Evolutionary conservation across 2,113 vertebrate genomes (phyloP), one percentile per base, ranked within the genome.

Genomic region (Elephantulus edwardii): DNA sequence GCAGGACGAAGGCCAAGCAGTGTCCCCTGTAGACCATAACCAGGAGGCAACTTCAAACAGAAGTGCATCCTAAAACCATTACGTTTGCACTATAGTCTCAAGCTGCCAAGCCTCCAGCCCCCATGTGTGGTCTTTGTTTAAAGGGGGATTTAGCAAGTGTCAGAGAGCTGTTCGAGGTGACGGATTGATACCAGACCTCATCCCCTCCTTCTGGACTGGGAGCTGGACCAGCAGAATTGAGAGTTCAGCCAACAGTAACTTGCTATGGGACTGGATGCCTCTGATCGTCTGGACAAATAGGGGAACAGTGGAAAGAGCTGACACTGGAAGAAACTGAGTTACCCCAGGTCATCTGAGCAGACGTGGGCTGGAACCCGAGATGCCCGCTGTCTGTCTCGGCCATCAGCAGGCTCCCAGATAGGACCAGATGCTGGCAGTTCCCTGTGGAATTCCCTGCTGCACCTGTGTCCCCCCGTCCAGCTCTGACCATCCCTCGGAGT

Each of bases 191-290:
- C 35, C 81, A 40, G 19, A 24, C 19, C 0, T 0, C 7, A 24
- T 11, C 46, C 72, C 30, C 30, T 38, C 24, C 35, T 30, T 16
- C 26, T 1, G 66, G 17, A 6, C n/a, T 9, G n/a, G 64, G 64
- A 38, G 1, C 20, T 17, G 35, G n/a, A 8, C 64, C 35, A 38
- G 64, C 17, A 68, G n/a, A 20, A 20, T 6, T 6, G 1, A 3
- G 44, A 35, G 5, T 2, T 8, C 17, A 22, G 2, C 16, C 8
- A 22, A 2, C 0, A 6, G 48, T 8, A 2, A 14, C 22, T 42
- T 60, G 13, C 54, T 0, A 0, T 1, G 2, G 50, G 16, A 2
- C 13, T 5, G 71, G 1, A 4, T 12, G 22, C 1, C 4, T 14
- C 6, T 2, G 8, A 50, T 44, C 30, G 11, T 1, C 28, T 19